Conservation (phyloP, 2,113 vertebrate species). For the Barbus barbus region DNA sequence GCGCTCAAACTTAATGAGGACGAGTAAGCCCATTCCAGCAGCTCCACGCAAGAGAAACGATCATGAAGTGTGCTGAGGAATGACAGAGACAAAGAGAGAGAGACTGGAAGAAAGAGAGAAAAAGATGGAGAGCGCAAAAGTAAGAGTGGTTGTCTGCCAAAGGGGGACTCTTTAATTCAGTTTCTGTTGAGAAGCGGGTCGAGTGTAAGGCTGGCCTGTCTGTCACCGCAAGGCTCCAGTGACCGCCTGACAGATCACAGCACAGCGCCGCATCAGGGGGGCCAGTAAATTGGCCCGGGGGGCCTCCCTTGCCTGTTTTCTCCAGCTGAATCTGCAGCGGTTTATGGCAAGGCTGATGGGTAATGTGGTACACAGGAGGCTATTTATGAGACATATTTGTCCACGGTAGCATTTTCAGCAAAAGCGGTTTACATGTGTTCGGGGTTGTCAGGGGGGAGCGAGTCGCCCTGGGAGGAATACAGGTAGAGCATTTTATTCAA, state of each 20-base stretch:
- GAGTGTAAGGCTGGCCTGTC: constrained; percentile 56
- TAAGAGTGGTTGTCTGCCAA: constrained; percentile 40
- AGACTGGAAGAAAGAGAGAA: constrained; percentile 19
- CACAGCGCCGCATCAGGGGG: constrained; percentile 46
- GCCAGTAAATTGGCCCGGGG: constrained; percentile 55
- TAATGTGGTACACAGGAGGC: constrained; percentile 47
- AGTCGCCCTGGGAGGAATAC: constrained; percentile 21
- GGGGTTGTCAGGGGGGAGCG: constrained; percentile 35
- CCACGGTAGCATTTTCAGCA: constrained; percentile 42
- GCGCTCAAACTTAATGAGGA: constrained; percentile 54
- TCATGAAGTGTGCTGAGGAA: constrained; percentile 55
- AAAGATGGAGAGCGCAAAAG: constrained; percentile 24
- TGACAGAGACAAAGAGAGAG: constrained; percentile 50
- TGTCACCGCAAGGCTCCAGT: constrained; percentile 56
- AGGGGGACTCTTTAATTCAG: constrained; percentile 58
- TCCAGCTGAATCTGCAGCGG: constrained; percentile 39
- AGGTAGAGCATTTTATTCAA: constrained; percentile 45
- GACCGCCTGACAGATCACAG: constrained; percentile 58
- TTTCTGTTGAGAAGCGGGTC: constrained; percentile 45
- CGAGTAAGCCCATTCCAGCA: constrained; percentile 45
- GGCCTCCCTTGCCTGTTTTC: constrained; percentile 33
- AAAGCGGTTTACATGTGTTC: constrained; percentile 49
- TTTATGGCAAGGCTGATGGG: constrained; percentile 38
- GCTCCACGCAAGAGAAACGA: constrained; percentile 52
- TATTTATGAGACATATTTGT: constrained; percentile 46